Evolutionary conservation across 2,113 vertebrate genomes (phyloP), one percentile per base, ranked within the genome.

Genomic region (Megaceryle maxima): DNA sequence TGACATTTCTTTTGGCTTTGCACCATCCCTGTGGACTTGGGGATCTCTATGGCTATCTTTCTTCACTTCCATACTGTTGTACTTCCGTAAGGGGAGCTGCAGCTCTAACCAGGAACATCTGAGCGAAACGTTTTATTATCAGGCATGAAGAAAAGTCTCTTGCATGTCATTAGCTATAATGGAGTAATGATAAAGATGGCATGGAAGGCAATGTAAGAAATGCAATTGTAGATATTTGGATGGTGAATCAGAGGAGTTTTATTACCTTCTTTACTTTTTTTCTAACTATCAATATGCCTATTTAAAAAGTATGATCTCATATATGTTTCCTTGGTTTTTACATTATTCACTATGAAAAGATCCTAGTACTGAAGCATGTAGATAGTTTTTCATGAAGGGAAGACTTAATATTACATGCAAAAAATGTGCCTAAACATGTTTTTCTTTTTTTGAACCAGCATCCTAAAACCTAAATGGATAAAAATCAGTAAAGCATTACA

Each of bases 131-230:
- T 60, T 96, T 91, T 97, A 55, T 90, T 93, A 92, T 90, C 73
- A 83, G 94, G 84, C 28, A 46, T 24, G 82, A 96, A 97, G 83
- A 97, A 87, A 93, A 78, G 88, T 92, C 96, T 81, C 64, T 95
- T 96, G 91, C 64, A 63, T 94, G 97, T 89, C 91, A 67, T 95
- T 92, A 93, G 69, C 75, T 82, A 83, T 96, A 95, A 92, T 67
- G 78, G 79, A 48, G 87, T 91, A 87, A 79, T 96, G 92, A 87
- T 87, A 95, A 97, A 21, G 57, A 96, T 85, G 94, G 97, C 98
- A 68, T 95, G 95, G 96, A 96, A 94, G 67, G 87, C 94, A 28
- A 75, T 95, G 91, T 97, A 97, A 97, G 95, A 96, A 96, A 96
- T 70, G 41, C 75, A 56, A 96, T 87, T 96, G 67, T 88, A 17